Base-by-base conservation (phyloP, 1,140 invertebrate genomes). In the Chironomus striatipennis region DNA sequence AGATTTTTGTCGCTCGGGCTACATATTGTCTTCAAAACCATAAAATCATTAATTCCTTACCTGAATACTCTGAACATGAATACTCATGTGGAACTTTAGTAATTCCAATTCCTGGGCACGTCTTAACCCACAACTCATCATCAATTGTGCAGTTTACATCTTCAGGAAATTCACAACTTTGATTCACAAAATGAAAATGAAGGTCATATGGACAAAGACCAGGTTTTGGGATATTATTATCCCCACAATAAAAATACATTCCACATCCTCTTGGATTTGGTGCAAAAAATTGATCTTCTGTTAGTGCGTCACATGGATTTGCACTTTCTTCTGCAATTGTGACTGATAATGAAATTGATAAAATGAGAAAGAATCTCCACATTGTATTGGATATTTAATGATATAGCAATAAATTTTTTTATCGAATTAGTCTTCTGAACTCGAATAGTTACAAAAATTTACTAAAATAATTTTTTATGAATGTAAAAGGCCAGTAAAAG, bases 51-150 rank as follows among this genome's bases (percentile, higher is more conserved):
- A n/a, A n/a, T n/a, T n/a, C n/a, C 43, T 9, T 15, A 57, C 47
- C 47, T n/a, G 47, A n/a, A 57, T 57, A 57, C 15, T 57, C 47
- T 12, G 47, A 57, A 57, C 47, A 57, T 57, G 47, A 57, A 57
- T 57, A n/a, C 15, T 12, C 8, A 57, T 57, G 47, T 12, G 47
- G 47, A 57, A 57, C 47, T 57, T 57, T 57, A n/a, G 12, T 15
- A n/a, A n/a, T n/a, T n/a, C n/a, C n/a, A 57, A 5, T 12, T 15
- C 47, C 12, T 12, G 12, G 12, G 15, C 47, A 57, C 5, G 47
- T 57, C 15, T 7, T n/a, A 57, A 5, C 4, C 47, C 47, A 57
- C 12, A 57, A n/a, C 9, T 15, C n/a, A 1, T 57, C 12, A 57
- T 57, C 47, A n/a, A 57, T 57, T 15, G 12, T n/a, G 15, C 47